A percentile compares a stretch with the other conserved stretches of the same genome.
Evolutionary conservation across 53 echinoderm and acorn worm species (phyloP).

Genomic region (Holothuria scabra): DNA sequence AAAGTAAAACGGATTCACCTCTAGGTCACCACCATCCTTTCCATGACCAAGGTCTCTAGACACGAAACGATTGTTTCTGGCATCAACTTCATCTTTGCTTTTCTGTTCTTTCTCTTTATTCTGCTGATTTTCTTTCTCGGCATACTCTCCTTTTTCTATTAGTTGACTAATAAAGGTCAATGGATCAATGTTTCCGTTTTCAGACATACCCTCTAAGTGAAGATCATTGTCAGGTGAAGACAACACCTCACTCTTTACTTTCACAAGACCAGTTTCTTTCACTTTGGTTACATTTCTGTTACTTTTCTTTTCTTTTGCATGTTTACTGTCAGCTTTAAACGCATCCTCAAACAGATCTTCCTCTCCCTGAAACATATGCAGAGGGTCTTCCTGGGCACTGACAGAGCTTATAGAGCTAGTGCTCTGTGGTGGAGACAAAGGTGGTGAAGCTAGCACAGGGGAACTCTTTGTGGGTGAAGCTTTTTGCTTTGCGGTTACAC

Average conservation of each 20-base stretch:
- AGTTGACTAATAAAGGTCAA: constrained; percentile 83
- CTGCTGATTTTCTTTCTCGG: constrained; percentile 55
- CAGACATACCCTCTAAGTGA: constrained; percentile 60
- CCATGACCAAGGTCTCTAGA: constrained; percentile 33
- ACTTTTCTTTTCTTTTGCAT: constrained; percentile 20
- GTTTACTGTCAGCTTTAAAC: constrained; percentile 22
- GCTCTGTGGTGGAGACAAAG: constrained; percentile 23
- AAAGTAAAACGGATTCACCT: constrained; percentile 84
- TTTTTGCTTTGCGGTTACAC: not conserved
- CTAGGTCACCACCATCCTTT: constrained; percentile 46
- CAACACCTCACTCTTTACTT: constrained; percentile 71
- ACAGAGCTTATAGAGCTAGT: constrained; percentile 20
- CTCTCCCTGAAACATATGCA: constrained; percentile 25
- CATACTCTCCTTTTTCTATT: constrained; percentile 77
- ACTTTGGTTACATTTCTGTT: not conserved
- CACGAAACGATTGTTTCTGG: not conserved
- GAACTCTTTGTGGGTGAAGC: constrained; percentile 23
- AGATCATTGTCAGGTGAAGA: constrained; percentile 60
- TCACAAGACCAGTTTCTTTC: constrained; percentile 78
- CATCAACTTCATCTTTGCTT: constrained; percentile 33
- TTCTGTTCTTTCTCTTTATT: constrained; percentile 22
- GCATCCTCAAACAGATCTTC: constrained; percentile 1
- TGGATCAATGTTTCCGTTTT: constrained; percentile 83
- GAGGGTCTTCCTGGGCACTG: constrained; percentile 11
- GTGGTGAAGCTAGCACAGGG: constrained; percentile 8